A percentile compares a stretch with the other conserved stretches of the same genome.
Evolutionary conservation across 2,113 vertebrate species (phyloP).

Genomic region (Petrocephalus microphthalmus): DNA sequence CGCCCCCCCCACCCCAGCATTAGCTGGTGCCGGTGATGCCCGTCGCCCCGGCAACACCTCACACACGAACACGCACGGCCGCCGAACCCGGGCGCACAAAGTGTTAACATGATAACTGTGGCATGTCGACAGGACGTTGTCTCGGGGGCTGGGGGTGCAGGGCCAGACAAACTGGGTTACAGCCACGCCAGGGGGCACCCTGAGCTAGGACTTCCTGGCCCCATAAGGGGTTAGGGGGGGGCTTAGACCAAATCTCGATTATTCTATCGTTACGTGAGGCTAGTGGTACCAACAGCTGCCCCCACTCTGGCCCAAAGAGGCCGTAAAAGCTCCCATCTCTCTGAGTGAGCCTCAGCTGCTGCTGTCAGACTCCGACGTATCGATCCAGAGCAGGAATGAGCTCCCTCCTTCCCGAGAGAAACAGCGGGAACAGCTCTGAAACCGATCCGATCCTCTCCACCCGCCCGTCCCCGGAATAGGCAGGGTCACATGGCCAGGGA

Average conservation of each 20-base stretch:
- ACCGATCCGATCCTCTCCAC: conserved; percentile 39
- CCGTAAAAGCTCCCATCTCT: conserved; percentile 61
- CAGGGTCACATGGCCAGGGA: not conserved
- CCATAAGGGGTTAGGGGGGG: conserved; percentile 4
- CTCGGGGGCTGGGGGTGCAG: conserved; percentile 15
- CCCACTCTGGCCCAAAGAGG: conserved; percentile 45
- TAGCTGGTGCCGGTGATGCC: not conserved
- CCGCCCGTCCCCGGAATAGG: conserved; percentile 6
- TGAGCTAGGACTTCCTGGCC: conserved; percentile 10
- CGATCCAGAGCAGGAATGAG: conserved; percentile 58
- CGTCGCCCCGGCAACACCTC: not conserved
- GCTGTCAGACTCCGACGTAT: conserved; percentile 55
- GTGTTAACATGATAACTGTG: not conserved
- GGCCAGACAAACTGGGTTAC: conserved; percentile 57
- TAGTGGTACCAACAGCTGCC: conserved; percentile 47
- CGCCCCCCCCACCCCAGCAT: not conserved
- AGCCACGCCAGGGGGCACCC: conserved; percentile 44
- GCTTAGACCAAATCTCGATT: conserved; percentile 50
- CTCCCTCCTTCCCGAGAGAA: conserved; percentile 36
- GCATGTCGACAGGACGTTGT: not conserved
- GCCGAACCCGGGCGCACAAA: not conserved
- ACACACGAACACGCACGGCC: not conserved
- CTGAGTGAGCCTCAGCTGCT: conserved; percentile 45
- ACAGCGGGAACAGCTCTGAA: conserved; percentile 43
- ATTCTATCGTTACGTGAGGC: conserved; percentile 55